Percentiles rank a stretch among this genome's conserved stretches.
Evolutionary conservation across 2,797 vertebrate species (phyloP).

Genomic region (Pyrocephalus nanus): DNA sequence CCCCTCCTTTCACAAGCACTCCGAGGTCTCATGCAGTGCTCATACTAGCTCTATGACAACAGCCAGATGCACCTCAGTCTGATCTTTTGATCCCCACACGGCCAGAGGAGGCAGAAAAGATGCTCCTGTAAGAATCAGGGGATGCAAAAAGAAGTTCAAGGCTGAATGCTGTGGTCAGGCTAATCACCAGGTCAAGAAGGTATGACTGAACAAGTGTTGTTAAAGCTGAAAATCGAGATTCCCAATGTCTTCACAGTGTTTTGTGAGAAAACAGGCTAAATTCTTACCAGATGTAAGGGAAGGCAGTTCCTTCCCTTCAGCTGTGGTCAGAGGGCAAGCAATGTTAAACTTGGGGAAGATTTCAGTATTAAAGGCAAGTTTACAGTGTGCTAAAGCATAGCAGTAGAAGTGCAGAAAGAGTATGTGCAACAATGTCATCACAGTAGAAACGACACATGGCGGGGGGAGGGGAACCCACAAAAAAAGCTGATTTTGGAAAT

Average conservation of each 20-base stretch:
- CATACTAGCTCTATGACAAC: background rate
- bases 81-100: background rate
- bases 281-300: background rate
- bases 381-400: background rate
- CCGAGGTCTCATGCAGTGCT: background rate
- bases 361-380: background rate
- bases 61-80: background rate
- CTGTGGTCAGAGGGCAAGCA: background rate
- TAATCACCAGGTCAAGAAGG: background rate
- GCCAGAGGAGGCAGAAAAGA: background rate
- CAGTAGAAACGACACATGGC: background rate
- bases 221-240: background rate
- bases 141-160: background rate
- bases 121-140: fast-evolving
- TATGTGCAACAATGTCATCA: background rate
- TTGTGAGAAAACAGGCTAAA: background rate
- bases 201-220: background rate
- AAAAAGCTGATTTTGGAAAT: background rate
- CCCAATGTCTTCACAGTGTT: background rate
- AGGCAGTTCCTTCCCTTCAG: background rate
- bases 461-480: fast-evolving
- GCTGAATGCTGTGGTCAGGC: background rate
- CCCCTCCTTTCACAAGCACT: background rate
- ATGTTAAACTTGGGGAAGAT: background rate
- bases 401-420: background rate